Evolutionary conservation across 2,113 vertebrate species (phyloP), one percentile per base, ranked within the genome.

Genomic region (Prinia subflava): DNA sequence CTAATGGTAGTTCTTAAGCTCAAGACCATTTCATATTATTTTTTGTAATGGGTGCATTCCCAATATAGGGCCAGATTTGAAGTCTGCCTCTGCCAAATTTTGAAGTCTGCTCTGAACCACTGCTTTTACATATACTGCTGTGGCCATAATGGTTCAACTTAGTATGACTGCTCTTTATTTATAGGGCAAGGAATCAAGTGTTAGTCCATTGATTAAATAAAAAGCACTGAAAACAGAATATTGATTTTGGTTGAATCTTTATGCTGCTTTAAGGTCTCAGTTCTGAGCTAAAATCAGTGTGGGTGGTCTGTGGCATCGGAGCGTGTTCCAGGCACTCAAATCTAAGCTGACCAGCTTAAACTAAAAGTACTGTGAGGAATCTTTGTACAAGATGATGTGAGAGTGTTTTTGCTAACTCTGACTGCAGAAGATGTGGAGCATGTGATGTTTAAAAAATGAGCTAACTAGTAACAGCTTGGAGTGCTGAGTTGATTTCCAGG

Each of bases 161-260:
- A 35, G 12, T 86, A 67, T 88, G 79, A 53, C 71, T 88, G 63
- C 55, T 56, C 56, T 63, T 95, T 90, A 86, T 91, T 88, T 94
- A 67, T 37, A 85, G 87, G 47, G 33, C n/a, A 35, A 88, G 39
- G 85, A 94, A 95, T 63, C 41, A 67, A 89, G 60, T 59, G 44
- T 90, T 90, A 80, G 44, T n/a, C 31, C 60, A 90, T 28, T 63
- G 83, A 92, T 94, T 93, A 92, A 88, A 86, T 85, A 83, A 63
- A 65, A 95, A 90, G 50, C 82, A 44, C 85, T 83, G 79, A 90
- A 93, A 93, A 86, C 67, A 74, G 67, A 65, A 50, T 94, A 93
- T 92, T 83, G 96, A 92, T 96, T 95, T 90, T 83, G 17, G 10
- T 90, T 88, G 75, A 69, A 49, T 83, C 25, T 76, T 83, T 79